Base-by-base conservation (phyloP, 2,888 invertebrate genomes). In the Tachina grossa region DNA sequence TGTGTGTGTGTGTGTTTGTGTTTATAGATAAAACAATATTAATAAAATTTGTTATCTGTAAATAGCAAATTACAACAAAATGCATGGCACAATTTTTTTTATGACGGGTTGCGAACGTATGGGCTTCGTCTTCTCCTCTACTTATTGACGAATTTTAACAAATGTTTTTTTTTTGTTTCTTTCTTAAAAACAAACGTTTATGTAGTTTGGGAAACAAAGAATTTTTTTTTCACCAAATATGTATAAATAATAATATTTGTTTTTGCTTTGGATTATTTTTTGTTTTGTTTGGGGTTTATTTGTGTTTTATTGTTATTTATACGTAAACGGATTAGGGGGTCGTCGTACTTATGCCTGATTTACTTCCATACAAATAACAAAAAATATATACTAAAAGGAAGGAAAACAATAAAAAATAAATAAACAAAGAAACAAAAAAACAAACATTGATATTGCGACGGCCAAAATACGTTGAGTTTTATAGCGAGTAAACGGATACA, bases 321-420 rank as follows among this genome's bases (percentile, higher is more conserved):
- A 75, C 41, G 69, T 79, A 65, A 76, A 65, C 65, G 71, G 65
- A 76, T 65, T 84, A 51, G 69, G 61, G 65, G 76, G 84, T 80
- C 79, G 84, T 80, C 71, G 84, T 79, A 80, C 75, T 80, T 71
- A 49, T 83, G 39, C 80, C 76, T 80, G 75, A 80, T 76, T 76
- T 74, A 79, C 74, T 79, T 83, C 63, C 49, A 82, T 19, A 76
- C 53, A 68, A 68, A 69, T 31, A 53, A 72, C n/a, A 69, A 63
- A 51, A 47, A n/a, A n/a, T n/a, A n/a, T n/a, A 65, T 10, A 53
- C 45, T 4, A 1, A 39, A 10, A 47, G 6, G 11, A 49, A 16
- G 10, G 14, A 22, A 49, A 31, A 66, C 3, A 51, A n/a, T 1
- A 51, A n/a, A 71, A 43, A 55, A 22, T 6, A 49, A 72, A 31